These are phyloP conservation scores for Grammatotria lemairii DNA, from an alignment of 2,113 vertebrate species.

Conservation along the genomic window DNA sequence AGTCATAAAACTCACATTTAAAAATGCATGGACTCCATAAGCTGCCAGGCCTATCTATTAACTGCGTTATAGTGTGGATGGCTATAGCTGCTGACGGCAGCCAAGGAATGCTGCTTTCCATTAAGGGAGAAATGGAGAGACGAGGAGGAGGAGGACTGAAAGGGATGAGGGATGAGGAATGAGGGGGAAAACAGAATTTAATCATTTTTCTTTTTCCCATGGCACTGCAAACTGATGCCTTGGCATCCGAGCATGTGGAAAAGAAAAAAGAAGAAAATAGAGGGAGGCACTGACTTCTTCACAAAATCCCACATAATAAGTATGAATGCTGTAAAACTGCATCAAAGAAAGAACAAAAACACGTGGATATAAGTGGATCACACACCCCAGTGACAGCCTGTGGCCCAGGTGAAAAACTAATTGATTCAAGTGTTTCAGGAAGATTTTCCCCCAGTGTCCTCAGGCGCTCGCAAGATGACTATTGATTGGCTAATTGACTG, in stretches of 20 bases:
- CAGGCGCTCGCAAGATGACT: slow-evolving; percentile 58
- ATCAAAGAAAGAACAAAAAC: not conserved
- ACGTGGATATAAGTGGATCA: not conserved
- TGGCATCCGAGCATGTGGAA: not conserved
- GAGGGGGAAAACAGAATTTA: slow-evolving; percentile 34
- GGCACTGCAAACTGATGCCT: slow-evolving; percentile 24
- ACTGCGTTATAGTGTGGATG: slow-evolving; percentile 37
- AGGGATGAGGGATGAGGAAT: slow-evolving; percentile 13
- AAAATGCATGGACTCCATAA: slow-evolving; percentile 63
- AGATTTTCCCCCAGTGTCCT: slow-evolving; percentile 49
- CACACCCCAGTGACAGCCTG: not conserved
- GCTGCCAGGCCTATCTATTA: slow-evolving; percentile 56
- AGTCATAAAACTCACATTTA: slow-evolving; percentile 62
- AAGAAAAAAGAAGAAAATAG: not conserved
- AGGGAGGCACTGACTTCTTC: not conserved
- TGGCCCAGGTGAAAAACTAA: slow-evolving; percentile 34
- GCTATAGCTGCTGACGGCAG: slow-evolving; percentile 47
- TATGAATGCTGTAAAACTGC: not conserved
- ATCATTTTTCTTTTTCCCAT: slow-evolving; percentile 43
- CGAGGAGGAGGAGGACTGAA: not conserved
- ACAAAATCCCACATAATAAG: not conserved
- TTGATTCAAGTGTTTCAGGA: slow-evolving; percentile 59
- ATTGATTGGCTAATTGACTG: slow-evolving; percentile 73
- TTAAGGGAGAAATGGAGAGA: not conserved
- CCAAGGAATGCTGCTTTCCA: slow-evolving; percentile 48